Evolutionary conservation across 2,888 invertebrate species (phyloP), one percentile per base, ranked within the genome.

Genomic region (Thera obeliscata): DNA sequence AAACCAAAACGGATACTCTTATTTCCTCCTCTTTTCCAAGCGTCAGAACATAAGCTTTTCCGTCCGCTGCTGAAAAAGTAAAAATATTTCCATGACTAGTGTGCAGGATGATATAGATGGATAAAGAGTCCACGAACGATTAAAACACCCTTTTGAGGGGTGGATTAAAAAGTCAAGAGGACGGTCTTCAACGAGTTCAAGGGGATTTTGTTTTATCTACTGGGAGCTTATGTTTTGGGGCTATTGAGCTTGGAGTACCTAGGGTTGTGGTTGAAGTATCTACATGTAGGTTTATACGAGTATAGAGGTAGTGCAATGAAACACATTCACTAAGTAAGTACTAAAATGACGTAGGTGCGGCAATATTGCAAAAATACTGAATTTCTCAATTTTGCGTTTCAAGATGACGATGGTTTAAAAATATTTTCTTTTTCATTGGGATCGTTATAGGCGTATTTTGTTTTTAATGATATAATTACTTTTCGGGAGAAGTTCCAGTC

Each of bases 1-100:
- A 94, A 0, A 98, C 95, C 8, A 94, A 95, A 9, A 98, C 95
- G 46, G 96, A 95, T 0, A 99, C 92, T 63, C 96, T 94, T 41
- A 98, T 94, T 82, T 97, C 97, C 66, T 97, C 95, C 63, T 95
- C 95, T 78, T 96, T 95, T 0, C 98, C 98, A 76, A 98, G 87
- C 33, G 95, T 94, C 5, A 95, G 79, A 0, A 93, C 90, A 74
- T 95, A 95, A 3, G 91, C 81, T 58, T 85, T 83, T 48, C 87
- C 88, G 77, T 83, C 93, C 67, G 87, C 87, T 56, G 87, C 91
- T 93, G 83, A 54, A 86, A 87, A 41, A 48, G 52, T 50, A 22
- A 56, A 38, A 3, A 50, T 11, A 12, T 55, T 8, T 50, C 8
- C 38, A 38, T 5, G 5, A 38, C 7, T 38, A 5, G 38, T 38